Evolutionary conservation across 1,140 invertebrate species (phyloP).

Genomic region (Gryon sp.): DNA sequence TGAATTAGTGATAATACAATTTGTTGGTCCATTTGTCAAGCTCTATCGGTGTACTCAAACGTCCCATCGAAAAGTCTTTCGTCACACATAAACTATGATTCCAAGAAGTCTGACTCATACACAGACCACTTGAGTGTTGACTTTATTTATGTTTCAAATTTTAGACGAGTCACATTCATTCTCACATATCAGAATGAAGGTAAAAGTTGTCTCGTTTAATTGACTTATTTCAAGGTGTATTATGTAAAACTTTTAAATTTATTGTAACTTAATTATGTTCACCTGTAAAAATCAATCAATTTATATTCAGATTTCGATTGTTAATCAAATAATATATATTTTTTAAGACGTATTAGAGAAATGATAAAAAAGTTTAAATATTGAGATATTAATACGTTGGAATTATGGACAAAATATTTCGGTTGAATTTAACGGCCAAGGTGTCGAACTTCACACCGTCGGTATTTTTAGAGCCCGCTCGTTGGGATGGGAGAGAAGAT

Average conservation of each 20-base stretch:
- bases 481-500: slow-evolving; percentile 60
- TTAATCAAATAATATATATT: too few relatives aligned
- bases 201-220: not conserved
- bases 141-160: slow-evolving; percentile 47
- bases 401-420: too few relatives aligned
- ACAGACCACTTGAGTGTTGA: slow-evolving; percentile 13
- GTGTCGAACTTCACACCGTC: slow-evolving; percentile 58
- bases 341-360: too few relatives aligned
- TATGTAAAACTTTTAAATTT: too few relatives aligned
- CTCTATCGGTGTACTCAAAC: slow-evolving; percentile 40
- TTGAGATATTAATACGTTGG: too few relatives aligned
- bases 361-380: too few relatives aligned
- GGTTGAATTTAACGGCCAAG: slow-evolving; percentile 29
- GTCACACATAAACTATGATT: slow-evolving; percentile 53
- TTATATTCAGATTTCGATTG: too few relatives aligned
- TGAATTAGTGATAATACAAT: slow-evolving; percentile 64
- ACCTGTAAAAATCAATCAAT: too few relatives aligned
- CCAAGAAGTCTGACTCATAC: slow-evolving; percentile 37
- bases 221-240: too few relatives aligned
- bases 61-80: slow-evolving; percentile 44
- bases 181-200: not conserved
- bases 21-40: slow-evolving; percentile 67
- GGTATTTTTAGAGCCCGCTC: slow-evolving; percentile 54
- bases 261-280: too few relatives aligned
- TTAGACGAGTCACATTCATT: not conserved